phyloP scores from a whole-genome alignment of 2,888 invertebrate genomes.

The Mimachlamys varia region DNA sequence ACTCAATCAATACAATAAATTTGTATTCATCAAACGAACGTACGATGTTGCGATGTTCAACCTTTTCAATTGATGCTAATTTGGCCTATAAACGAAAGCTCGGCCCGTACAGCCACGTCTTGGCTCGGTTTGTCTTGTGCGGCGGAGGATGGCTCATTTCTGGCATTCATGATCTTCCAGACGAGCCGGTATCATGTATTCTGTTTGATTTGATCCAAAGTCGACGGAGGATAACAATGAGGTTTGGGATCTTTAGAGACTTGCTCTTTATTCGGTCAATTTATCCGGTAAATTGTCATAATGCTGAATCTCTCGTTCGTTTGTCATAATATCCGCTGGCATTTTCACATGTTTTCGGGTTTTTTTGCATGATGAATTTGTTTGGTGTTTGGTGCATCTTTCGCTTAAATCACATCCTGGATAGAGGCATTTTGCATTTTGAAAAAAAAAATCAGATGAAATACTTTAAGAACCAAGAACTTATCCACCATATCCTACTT shows the following conservation, averaged over 20 bases:
- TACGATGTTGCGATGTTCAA: constrained; percentile 58
- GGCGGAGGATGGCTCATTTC: neutral
- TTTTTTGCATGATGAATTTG: neutral
- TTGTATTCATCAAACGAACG: constrained; percentile 55
- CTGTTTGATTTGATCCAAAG: constrained; percentile 25
- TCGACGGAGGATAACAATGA: neutral
- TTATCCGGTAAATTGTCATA: constrained; percentile 25
- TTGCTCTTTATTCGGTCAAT: constrained; percentile 22
- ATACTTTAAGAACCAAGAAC: too few species aligned
- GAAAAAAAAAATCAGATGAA: too few species aligned
- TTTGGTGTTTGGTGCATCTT: neutral
- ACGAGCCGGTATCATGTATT: neutral
- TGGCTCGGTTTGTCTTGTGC: neutral
- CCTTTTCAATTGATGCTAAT: constrained; percentile 67
- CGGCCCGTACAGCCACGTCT: neutral
- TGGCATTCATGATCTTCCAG: neutral
- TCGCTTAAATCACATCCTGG: neutral
- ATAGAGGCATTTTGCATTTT: neutral
- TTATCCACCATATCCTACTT: too few species aligned
- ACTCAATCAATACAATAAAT: constrained; percentile 49
- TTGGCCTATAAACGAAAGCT: constrained; percentile 62
- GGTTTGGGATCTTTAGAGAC: neutral
- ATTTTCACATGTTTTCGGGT: constrained; percentile 10
- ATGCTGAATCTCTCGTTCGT: constrained; percentile 6
- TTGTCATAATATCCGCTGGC: constrained; percentile 11